phyloP scores from a whole-genome alignment of 2,797 vertebrate genomes.

The Microchirus variegatus region DNA sequence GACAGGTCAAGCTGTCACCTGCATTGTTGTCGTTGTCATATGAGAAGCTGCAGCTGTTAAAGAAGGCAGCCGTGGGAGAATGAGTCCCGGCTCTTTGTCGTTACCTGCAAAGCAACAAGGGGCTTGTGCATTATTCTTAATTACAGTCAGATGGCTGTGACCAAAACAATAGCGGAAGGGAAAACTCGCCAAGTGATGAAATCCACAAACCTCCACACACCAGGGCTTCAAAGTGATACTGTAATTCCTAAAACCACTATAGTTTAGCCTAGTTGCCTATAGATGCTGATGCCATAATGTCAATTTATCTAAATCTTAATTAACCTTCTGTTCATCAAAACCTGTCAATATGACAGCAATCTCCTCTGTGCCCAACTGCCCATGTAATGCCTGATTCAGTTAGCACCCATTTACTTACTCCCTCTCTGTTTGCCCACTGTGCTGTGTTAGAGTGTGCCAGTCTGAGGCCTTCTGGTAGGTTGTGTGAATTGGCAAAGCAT shows the following conservation, averaged over 20 bases:
- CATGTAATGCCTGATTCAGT: conserved; percentile 48
- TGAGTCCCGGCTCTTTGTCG: conserved; percentile 48
- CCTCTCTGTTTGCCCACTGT: conserved; percentile 51
- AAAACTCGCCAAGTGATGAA: conserved; percentile 20
- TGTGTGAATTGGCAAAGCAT: conserved; percentile 71
- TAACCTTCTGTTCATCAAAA: conserved; percentile 24
- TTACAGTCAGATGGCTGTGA: conserved; percentile 56
- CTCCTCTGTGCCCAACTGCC: conserved; percentile 64
- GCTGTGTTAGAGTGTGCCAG: conserved; percentile 55
- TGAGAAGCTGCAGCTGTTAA: conserved; percentile 37
- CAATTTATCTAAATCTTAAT: conserved; percentile 16
- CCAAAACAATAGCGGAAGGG: conserved; percentile 60
- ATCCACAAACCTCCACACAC: conserved; percentile 24
- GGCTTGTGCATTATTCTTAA: conserved; percentile 62
- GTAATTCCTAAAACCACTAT: neutral
- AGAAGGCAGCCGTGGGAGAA: conserved; percentile 39
- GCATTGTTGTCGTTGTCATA: conserved; percentile 36
- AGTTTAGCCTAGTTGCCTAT: neutral
- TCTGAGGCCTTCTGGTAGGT: conserved; percentile 58
- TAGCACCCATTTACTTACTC: conserved; percentile 47
- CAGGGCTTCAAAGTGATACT: conserved; percentile 17
- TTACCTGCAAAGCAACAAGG: conserved; percentile 45
- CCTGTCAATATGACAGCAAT: conserved; percentile 25
- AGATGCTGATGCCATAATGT: neutral
- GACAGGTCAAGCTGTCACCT: neutral